Conservation (phyloP, 2,113 vertebrate genomes). For the cattle (Bos taurus) region DNA sequence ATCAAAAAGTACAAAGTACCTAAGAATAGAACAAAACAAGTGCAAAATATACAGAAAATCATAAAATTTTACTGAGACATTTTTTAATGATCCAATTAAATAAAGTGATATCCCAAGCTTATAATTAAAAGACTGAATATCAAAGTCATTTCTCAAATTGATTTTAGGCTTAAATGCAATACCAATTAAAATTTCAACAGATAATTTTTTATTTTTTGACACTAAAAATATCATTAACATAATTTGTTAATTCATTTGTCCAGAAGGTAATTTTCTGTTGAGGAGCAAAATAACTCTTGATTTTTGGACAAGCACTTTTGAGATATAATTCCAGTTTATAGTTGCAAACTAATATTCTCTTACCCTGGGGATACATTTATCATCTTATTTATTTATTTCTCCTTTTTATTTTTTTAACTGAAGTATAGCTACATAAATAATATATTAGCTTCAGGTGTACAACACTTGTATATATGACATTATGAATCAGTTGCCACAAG, state of each 20-base stretch:
- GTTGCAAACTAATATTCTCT: neutral
- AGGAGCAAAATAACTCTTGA: neutral
- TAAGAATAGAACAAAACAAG: neutral
- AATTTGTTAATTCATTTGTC: neutral
- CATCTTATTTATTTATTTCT: neutral
- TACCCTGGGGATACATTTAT: fast-evolving
- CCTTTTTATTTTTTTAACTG: neutral
- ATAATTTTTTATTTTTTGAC: neutral
- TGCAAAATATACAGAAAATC: neutral
- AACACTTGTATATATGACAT: neutral
- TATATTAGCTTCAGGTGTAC: neutral
- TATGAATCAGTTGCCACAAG: neutral
- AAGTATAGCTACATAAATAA: neutral
- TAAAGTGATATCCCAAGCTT: neutral
- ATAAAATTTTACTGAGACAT: neutral
- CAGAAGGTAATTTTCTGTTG: neutral
- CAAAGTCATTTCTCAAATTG: conserved; percentile 4
- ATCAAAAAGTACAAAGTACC: neutral
- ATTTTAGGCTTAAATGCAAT: conserved; percentile 13
- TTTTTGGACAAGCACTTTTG: neutral
- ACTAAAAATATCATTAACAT: neutral
- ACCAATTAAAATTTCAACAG: neutral
- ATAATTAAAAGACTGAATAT: conserved; percentile 6
- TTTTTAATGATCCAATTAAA: conserved; percentile 7
- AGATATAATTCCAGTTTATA: neutral